phyloP scores from a whole-genome alignment of 2,888 invertebrate species.

The Spilarctia lutea region DNA sequence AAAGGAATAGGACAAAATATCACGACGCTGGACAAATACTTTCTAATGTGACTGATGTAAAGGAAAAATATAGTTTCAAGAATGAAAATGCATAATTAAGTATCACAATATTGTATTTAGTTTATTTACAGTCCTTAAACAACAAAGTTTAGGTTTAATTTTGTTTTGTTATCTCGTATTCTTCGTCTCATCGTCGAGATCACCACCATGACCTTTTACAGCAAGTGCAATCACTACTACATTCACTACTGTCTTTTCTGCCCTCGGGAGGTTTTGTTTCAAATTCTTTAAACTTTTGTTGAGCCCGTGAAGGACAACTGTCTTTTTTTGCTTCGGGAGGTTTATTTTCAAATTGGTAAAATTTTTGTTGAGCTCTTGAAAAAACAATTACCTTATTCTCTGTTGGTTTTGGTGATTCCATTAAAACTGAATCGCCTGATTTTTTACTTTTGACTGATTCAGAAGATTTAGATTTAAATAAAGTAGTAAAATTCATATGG shows the following conservation, averaged over 20 bases:
- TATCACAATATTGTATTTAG: too few species aligned
- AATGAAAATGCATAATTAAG: too few species aligned
- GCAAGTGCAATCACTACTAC: not conserved
- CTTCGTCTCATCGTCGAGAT: not conserved
- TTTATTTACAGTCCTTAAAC: not conserved
- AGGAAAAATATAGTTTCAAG: too few species aligned
- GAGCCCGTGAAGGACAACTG: too few species aligned
- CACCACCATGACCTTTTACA: not conserved
- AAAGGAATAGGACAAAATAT: too few species aligned
- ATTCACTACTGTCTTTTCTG: not conserved
- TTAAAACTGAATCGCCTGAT: not conserved
- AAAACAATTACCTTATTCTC: not conserved
- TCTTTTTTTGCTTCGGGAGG: too few species aligned
- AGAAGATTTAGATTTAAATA: not conserved
- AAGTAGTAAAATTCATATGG: not conserved
- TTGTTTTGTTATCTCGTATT: not conserved
- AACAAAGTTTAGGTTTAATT: not conserved
- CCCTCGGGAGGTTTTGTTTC: not conserved
- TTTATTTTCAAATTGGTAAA: not conserved
- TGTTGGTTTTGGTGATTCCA: not conserved
- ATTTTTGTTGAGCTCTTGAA: constrained; percentile 11
- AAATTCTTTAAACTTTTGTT: too few species aligned
- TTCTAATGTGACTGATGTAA: too few species aligned
- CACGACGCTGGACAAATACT: too few species aligned
- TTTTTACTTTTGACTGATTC: not conserved